Conservation (phyloP, 2,113 vertebrate genomes). For the Muntiacus reevesi region DNA sequence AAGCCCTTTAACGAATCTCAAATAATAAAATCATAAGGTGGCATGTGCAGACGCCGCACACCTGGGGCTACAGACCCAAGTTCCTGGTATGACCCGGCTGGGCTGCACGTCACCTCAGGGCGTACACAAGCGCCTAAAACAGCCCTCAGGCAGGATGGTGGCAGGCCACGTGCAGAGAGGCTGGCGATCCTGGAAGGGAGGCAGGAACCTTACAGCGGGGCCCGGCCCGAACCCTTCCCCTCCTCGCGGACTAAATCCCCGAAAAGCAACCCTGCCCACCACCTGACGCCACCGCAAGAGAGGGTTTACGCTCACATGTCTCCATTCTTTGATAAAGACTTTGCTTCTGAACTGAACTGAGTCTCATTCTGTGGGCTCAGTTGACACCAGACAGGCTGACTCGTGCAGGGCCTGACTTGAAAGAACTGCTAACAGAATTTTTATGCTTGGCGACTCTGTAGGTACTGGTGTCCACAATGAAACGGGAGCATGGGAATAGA, state of each 20-base stretch:
- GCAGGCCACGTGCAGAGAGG: too few relatives aligned
- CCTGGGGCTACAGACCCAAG: not conserved
- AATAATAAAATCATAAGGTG: not conserved
- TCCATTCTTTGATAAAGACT: not conserved
- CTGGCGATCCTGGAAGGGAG: not conserved
- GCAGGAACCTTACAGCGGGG: accelerated
- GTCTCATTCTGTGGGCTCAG: not conserved
- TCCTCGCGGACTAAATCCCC: not conserved
- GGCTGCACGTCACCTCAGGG: not conserved
- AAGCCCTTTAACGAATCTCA: not conserved
- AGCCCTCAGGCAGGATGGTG: not conserved
- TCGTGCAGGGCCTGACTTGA: not conserved
- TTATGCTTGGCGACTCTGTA: not conserved
- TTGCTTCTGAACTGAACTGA: not conserved
- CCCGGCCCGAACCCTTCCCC: not conserved
- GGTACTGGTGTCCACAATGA: not conserved
- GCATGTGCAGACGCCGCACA: not conserved
- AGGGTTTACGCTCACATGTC: not conserved
- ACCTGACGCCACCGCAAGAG: not conserved
- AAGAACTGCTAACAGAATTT: not conserved
- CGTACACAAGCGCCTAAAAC: not conserved
- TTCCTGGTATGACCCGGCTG: not conserved
- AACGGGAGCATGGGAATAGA: accelerated
- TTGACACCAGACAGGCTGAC: not conserved
- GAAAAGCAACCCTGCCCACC: not conserved